These are phyloP conservation scores for Lateolabrax maculatus DNA, from an alignment of 2,797 vertebrate species.

Conservation along the genomic window DNA sequence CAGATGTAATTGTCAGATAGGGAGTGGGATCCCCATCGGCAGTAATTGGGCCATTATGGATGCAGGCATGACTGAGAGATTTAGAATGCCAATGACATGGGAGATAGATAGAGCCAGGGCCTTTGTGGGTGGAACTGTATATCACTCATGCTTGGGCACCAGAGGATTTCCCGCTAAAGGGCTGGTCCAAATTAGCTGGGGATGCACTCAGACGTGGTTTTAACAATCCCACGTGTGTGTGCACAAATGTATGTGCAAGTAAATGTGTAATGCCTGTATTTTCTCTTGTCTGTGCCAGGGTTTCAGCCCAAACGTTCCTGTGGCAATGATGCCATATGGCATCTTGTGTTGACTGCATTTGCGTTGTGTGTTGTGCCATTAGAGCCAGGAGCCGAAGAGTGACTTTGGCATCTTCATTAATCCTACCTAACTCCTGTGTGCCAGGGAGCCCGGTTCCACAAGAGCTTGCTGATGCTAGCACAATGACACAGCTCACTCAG, in stretches of 20 bases:
- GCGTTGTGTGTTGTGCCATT: constrained; percentile 80
- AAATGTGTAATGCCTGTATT: constrained; percentile 50
- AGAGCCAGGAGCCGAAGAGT: constrained; percentile 78
- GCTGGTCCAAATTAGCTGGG: constrained; percentile 57
- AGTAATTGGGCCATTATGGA: constrained; percentile 89
- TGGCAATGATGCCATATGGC: constrained; percentile 84
- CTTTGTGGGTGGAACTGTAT: constrained; percentile 69
- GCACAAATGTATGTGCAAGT: constrained; percentile 23
- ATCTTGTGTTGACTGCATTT: constrained; percentile 72
- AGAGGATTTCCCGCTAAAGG: constrained; percentile 63
- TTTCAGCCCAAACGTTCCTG: constrained; percentile 63
- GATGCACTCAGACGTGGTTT: constrained; percentile 63
- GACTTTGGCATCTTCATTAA: constrained; percentile 86
- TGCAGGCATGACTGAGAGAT: constrained; percentile 85
- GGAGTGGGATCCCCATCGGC: constrained; percentile 84
- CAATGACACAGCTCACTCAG: constrained; percentile 76
- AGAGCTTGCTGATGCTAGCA: constrained; percentile 79
- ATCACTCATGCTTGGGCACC: constrained; percentile 76
- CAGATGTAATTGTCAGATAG: constrained; percentile 88
- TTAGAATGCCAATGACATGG: constrained; percentile 81
- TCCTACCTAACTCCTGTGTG: constrained; percentile 79
- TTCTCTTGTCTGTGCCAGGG: constrained; percentile 31
- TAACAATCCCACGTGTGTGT: constrained; percentile 52
- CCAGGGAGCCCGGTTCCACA: constrained; percentile 56
- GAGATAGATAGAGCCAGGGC: constrained; percentile 77